Evolutionary conservation across 2,888 invertebrate genomes (phyloP).

Genomic region (Scaptomyza tumidula): DNA sequence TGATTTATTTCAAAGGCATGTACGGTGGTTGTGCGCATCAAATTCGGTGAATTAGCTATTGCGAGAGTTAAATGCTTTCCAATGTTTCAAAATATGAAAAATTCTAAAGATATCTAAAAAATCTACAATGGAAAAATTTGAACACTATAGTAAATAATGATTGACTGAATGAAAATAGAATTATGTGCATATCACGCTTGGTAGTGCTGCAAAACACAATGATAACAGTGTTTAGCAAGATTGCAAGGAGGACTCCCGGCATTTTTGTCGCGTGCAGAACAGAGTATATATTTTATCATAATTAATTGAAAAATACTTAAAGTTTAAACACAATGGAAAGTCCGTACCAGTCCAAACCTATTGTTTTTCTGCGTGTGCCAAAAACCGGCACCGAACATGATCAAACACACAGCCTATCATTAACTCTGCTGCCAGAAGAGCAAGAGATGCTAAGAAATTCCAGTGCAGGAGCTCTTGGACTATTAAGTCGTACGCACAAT

Average conservation of each 20-base stretch:
- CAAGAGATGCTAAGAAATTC: conserved; percentile 44
- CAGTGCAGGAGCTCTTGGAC: conserved; percentile 49
- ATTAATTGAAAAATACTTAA: neutral
- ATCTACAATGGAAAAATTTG: neutral
- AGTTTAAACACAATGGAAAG: conserved; percentile 49
- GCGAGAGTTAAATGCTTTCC: neutral
- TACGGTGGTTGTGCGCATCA: conserved; percentile 2
- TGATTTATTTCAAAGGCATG: neutral
- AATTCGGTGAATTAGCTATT: neutral
- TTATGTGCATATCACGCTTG: conserved; percentile 7
- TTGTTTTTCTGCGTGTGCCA: conserved; percentile 47
- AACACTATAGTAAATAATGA: neutral
- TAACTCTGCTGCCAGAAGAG: conserved; percentile 75
- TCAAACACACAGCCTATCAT: conserved; percentile 55
- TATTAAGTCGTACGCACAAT: conserved; percentile 36
- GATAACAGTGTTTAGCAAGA: conserved; percentile 30
- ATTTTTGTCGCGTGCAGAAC: conserved; percentile 60
- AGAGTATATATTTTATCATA: neutral
- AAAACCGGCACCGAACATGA: conserved; percentile 38
- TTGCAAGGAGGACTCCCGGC: conserved; percentile 47
- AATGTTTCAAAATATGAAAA: neutral
- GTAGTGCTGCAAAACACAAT: conserved; percentile 23
- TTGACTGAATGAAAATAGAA: neutral
- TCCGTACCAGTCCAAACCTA: conserved; percentile 53
- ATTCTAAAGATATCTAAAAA: neutral